A percentile compares a stretch with the other conserved stretches of the same genome.
Evolutionary conservation across 2,797 vertebrate genomes (phyloP).

Genomic region (Characodon lateralis): DNA sequence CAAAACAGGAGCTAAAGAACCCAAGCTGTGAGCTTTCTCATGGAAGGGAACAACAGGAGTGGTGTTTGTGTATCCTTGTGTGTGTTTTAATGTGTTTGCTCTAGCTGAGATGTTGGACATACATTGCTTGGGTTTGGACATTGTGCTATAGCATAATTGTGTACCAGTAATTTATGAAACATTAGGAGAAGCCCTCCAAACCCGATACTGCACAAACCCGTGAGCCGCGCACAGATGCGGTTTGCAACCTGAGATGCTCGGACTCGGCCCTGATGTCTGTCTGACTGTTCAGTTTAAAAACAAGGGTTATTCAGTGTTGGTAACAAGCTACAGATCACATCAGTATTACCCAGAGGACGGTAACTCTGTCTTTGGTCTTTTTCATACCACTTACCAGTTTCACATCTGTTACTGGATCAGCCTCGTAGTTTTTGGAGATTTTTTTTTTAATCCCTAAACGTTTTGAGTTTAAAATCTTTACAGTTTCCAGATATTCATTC

Average conservation of each 20-base stretch:
- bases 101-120: conserved; percentile 53
- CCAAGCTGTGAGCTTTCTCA: conserved; percentile 73
- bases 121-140: conserved; percentile 58
- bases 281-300: conserved; percentile 52
- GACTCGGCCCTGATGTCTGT: conserved; percentile 51
- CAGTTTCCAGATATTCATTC: no score
- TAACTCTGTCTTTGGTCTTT: background rate
- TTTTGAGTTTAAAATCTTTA: background rate
- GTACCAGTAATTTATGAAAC: conserved; percentile 67
- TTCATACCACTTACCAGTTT: background rate
- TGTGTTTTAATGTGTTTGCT: conserved; percentile 52
- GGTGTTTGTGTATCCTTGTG: conserved; percentile 18
- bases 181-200: conserved; percentile 60
- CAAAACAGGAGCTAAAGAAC: conserved; percentile 74
- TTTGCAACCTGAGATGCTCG: conserved; percentile 62
- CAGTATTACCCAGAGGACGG: background rate
- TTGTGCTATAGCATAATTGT: conserved; percentile 63
- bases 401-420: background rate
- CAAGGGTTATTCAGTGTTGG: conserved; percentile 36
- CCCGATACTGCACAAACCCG: conserved; percentile 65
- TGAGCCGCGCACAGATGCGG: conserved; percentile 55
- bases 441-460: background rate
- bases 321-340: conserved; percentile 20
- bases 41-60: conserved; percentile 56
- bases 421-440: background rate